phyloP scores from a whole-genome alignment of 2,113 vertebrate genomes.

The Lasiurus cinereus region DNA sequence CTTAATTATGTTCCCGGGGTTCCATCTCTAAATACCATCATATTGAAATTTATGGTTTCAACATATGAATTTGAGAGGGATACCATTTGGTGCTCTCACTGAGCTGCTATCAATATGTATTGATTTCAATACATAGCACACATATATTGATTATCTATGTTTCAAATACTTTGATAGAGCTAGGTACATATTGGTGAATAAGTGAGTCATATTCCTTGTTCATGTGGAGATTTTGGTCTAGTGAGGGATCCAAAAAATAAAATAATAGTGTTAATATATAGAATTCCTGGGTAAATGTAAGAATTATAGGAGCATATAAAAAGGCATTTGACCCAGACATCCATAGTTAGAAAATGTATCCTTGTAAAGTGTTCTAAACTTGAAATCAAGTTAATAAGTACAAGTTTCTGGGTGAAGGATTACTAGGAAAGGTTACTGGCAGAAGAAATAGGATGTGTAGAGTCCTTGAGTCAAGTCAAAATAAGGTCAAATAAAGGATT shows the following conservation, averaged over 20 bases:
- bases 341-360: not conserved
- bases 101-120: not conserved
- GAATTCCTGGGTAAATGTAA: not conserved
- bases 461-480: not conserved
- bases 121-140: not conserved
- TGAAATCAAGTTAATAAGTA: not conserved
- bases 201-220: not conserved
- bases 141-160: not conserved
- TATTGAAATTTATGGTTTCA: not conserved
- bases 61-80: not conserved
- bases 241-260: not conserved
- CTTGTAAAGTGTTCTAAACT: not conserved
- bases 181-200: not conserved
- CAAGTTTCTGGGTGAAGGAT: no score
- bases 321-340: no score
- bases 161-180: not conserved
- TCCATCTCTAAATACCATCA: not conserved
- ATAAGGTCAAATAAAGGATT: not conserved
- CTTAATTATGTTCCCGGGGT: not conserved
- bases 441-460: not conserved
- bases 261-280: not conserved
- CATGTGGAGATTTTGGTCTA: not conserved
- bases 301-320: not conserved
- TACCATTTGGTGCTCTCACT: not conserved
- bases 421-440: not conserved